phyloP scores from a whole-genome alignment of 2,888 invertebrate genomes.

The Plagodis pulveraria region DNA sequence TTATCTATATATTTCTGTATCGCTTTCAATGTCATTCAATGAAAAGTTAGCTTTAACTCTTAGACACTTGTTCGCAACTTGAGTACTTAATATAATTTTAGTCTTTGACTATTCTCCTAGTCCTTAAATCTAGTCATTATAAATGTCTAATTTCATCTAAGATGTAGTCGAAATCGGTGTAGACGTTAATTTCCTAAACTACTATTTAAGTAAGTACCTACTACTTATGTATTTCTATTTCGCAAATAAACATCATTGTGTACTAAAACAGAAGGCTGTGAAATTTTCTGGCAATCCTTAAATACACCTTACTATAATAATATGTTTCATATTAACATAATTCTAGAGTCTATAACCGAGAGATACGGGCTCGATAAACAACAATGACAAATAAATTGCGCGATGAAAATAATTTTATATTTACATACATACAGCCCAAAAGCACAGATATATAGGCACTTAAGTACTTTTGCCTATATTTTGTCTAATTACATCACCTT shows the following conservation, averaged over 20 bases:
- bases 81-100: slow-evolving; percentile 44
- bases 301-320: no score
- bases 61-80: slow-evolving; percentile 36
- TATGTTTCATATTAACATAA: no score
- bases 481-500: no score
- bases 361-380: no score
- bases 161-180: slow-evolving; percentile 10
- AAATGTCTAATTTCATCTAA: slow-evolving; percentile 16
- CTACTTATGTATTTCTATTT: neutral
- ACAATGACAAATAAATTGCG: no score
- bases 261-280: neutral
- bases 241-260: slow-evolving; percentile 1
- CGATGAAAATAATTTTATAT: no score
- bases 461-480: no score
- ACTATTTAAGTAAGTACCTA: neutral
- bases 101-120: slow-evolving; percentile 45
- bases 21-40: slow-evolving; percentile 75
- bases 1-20: slow-evolving; percentile 75
- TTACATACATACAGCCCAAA: no score
- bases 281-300: no score
- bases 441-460: no score
- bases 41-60: slow-evolving; percentile 48
- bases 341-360: no score
- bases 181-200: neutral
- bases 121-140: slow-evolving; percentile 47